phyloP scores from a whole-genome alignment of 1,140 invertebrate species.

The Caerostris darwini region DNA sequence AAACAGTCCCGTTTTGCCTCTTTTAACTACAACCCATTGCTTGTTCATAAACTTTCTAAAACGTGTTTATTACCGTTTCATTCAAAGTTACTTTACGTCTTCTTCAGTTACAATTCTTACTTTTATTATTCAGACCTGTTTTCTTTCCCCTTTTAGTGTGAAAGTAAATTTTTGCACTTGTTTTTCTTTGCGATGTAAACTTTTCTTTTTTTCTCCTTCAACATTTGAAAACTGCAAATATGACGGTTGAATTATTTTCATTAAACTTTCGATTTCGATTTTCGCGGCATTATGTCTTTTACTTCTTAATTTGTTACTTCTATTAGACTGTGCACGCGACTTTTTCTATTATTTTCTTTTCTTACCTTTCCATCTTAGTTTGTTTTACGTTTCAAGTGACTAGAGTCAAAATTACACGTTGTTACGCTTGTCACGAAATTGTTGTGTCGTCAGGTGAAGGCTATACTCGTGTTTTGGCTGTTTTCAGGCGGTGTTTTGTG shows the following conservation, averaged over 20 bases:
- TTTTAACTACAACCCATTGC: too few relatives aligned
- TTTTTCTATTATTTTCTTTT: background rate
- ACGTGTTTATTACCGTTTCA: too few relatives aligned
- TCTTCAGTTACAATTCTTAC: too few relatives aligned
- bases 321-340: background rate
- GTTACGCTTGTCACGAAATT: constrained; percentile 37
- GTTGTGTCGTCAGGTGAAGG: background rate
- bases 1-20: background rate
- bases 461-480: background rate
- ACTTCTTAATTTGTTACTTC: background rate
- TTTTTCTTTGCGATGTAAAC: too few relatives aligned
- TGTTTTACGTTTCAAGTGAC: background rate
- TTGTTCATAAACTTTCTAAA: too few relatives aligned
- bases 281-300: background rate
- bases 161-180: too few relatives aligned
- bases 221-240: background rate
- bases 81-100: too few relatives aligned
- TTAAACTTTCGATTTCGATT: constrained; percentile 28
- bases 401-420: constrained; percentile 24
- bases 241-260: constrained; percentile 36
- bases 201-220: background rate
- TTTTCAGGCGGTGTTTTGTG: background rate
- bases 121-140: too few relatives aligned
- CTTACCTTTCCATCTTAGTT: background rate
- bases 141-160: too few relatives aligned